A percentile compares a stretch with the other conserved stretches of the same genome.
Conservation (phyloP, 2,888 invertebrate genomes). For the Odontocolon sp. region DNA sequence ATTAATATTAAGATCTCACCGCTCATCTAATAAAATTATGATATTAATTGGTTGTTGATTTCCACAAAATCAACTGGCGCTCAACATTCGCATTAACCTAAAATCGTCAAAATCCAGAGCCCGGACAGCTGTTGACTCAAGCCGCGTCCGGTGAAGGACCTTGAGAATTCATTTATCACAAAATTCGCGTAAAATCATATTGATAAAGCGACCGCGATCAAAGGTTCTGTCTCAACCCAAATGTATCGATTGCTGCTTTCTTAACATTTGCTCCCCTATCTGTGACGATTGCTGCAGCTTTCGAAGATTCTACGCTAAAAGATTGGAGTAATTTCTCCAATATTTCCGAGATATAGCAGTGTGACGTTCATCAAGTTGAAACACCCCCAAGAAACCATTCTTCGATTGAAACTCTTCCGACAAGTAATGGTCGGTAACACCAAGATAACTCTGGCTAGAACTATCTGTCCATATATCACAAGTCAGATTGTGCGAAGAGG, state of each 20-base stretch:
- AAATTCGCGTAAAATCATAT: too few species aligned
- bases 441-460: slow-evolving; percentile 55
- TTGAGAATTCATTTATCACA: too few species aligned
- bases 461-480: slow-evolving; percentile 59
- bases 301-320: slow-evolving; percentile 33
- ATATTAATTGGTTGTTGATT: too few species aligned
- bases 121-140: too few species aligned
- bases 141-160: too few species aligned
- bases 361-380: slow-evolving; percentile 58
- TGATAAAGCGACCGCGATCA: too few species aligned
- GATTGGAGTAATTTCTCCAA: slow-evolving; percentile 33
- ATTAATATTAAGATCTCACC: too few species aligned
- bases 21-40: too few species aligned
- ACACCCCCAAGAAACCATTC: slow-evolving; percentile 47
- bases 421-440: slow-evolving; percentile 57
- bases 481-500: slow-evolving; percentile 32
- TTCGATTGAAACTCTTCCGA: slow-evolving; percentile 38
- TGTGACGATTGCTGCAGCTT: slow-evolving; percentile 43
- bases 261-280: slow-evolving; percentile 58
- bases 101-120: too few species aligned
- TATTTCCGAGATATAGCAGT: slow-evolving; percentile 53
- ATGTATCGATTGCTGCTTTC: slow-evolving; percentile 41
- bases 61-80: too few species aligned
- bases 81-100: too few species aligned
- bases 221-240: too few species aligned